These are phyloP conservation scores for Mythimna impura DNA, from an alignment of 2,888 invertebrate species.

Conservation along the genomic window DNA sequence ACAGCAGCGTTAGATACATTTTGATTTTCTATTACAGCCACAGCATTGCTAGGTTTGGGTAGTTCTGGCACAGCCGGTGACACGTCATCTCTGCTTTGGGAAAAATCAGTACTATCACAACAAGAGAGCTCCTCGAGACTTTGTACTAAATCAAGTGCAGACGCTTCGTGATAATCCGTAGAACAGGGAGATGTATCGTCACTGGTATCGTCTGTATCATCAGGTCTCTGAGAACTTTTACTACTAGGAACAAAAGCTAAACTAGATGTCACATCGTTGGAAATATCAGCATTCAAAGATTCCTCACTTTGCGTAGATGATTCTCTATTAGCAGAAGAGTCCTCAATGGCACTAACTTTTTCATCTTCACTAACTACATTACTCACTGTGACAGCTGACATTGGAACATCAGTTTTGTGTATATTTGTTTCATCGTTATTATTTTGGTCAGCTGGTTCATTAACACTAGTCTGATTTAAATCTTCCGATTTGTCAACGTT, in stretches of 20 bases:
- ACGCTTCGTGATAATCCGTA: constrained; percentile 88
- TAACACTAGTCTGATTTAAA: constrained; percentile 58
- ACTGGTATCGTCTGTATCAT: constrained; percentile 83
- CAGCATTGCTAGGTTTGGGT: constrained; percentile 62
- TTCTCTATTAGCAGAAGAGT: constrained; percentile 75
- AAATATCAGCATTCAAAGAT: constrained; percentile 85
- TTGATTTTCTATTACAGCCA: constrained; percentile 53
- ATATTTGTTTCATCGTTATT: constrained; percentile 61
- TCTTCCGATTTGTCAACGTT: constrained; percentile 63
- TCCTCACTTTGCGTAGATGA: constrained; percentile 83
- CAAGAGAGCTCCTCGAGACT: constrained; percentile 85
- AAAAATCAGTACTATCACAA: constrained; percentile 85
- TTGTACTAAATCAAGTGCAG: constrained; percentile 84
- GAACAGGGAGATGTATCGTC: constrained; percentile 87
- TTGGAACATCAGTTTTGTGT: constrained; percentile 56
- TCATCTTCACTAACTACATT: constrained; percentile 76
- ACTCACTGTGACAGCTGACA: constrained; percentile 66
- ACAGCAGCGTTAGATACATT: constrained; percentile 56
- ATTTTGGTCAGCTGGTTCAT: constrained; percentile 65
- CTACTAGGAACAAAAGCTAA: constrained; percentile 87
- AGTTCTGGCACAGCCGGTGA: constrained; percentile 74
- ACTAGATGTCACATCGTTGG: constrained; percentile 87
- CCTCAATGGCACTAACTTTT: constrained; percentile 68
- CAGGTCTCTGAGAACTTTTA: constrained; percentile 82
- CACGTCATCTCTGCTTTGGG: constrained; percentile 86